Evolutionary conservation across 2,888 invertebrate species (phyloP).

Genomic region (Geotrupes spiniger): DNA sequence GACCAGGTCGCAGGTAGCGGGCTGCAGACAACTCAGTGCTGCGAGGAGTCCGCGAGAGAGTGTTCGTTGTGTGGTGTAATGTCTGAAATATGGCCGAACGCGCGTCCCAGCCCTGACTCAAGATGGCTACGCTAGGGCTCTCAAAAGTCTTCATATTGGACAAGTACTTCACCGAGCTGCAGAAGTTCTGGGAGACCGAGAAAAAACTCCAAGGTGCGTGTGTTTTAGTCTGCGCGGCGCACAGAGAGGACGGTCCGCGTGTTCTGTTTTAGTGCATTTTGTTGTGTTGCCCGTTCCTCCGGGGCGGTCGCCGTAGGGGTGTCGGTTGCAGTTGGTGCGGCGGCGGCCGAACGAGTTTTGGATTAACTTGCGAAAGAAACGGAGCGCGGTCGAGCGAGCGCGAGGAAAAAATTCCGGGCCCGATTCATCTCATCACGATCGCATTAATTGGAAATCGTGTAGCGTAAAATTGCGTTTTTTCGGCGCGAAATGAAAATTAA

Average conservation of each 20-base stretch:
- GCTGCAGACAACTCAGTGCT: constrained; percentile 19
- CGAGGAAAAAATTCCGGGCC: constrained; percentile 12
- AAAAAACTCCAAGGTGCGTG: constrained; percentile 91
- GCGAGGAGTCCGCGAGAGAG: constrained; percentile 24
- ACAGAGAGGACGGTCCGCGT: constrained; percentile 1
- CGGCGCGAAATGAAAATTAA: constrained; percentile 1
- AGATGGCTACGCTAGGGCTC: constrained; percentile 93
- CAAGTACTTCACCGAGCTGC: constrained; percentile 95
- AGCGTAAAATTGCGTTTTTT: constrained; percentile 6
- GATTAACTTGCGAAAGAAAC: constrained; percentile 4
- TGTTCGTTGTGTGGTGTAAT: constrained; percentile 33
- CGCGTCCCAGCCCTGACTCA: constrained; percentile 39
- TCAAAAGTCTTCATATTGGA: constrained; percentile 97
- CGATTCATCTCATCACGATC: constrained; percentile 1
- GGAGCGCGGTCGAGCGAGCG: constrained; percentile 11
- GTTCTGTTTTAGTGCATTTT: constrained; percentile 15
- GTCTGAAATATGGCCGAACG: constrained; percentile 43
- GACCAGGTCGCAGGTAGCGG: constrained; percentile 37
- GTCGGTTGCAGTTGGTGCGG: constrained; percentile 11
- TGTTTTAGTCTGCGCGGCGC: constrained; percentile 6
- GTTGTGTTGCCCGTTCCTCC: constrained; percentile 14
- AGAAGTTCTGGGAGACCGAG: constrained; percentile 96
- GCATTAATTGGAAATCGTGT: constrained; percentile 5
- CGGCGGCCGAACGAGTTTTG: constrained; percentile 7
- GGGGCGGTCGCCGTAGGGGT: constrained; percentile 16